These are phyloP conservation scores for Brachystomella parvula DNA, from an alignment of 1,140 invertebrate species.

Conservation along the genomic window DNA sequence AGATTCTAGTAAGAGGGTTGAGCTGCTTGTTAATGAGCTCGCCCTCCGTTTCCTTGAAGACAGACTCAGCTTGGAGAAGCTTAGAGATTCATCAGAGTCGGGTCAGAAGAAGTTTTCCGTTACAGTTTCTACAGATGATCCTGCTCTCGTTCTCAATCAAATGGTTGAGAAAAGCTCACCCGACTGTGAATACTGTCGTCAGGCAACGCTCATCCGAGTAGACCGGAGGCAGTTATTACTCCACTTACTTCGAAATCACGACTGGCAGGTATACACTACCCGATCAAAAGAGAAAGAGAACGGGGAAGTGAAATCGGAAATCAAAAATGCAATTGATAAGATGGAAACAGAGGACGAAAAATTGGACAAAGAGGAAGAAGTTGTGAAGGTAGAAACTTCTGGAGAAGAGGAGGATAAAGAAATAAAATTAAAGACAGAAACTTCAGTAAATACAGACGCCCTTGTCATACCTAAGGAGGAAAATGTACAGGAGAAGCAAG, in stretches of 20 bases:
- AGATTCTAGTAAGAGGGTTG: conserved; percentile 21
- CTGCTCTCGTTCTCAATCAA: conserved; percentile 24
- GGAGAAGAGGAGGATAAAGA: not conserved
- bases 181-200: conserved; percentile 71
- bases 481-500: too few species aligned
- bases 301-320: too few species aligned
- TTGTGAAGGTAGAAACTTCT: not conserved
- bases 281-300: not conserved
- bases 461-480: too few species aligned
- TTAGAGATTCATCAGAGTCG: not conserved
- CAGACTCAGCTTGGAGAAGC: not conserved
- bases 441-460: not conserved
- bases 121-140: not conserved
- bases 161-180: conserved; percentile 36
- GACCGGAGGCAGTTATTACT: conserved; percentile 67
- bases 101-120: not conserved
- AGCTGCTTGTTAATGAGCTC: conserved; percentile 26
- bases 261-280: conserved; percentile 44
- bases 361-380: not conserved
- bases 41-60: conserved; percentile 13
- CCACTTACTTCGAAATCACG: conserved; percentile 66
- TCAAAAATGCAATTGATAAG: not conserved
- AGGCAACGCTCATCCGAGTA: conserved; percentile 68
- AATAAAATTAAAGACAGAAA: not conserved
- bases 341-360: not conserved